Evolutionary conservation across 2,797 vertebrate species (phyloP).

Genomic region (Poeciliopsis gracilis): DNA sequence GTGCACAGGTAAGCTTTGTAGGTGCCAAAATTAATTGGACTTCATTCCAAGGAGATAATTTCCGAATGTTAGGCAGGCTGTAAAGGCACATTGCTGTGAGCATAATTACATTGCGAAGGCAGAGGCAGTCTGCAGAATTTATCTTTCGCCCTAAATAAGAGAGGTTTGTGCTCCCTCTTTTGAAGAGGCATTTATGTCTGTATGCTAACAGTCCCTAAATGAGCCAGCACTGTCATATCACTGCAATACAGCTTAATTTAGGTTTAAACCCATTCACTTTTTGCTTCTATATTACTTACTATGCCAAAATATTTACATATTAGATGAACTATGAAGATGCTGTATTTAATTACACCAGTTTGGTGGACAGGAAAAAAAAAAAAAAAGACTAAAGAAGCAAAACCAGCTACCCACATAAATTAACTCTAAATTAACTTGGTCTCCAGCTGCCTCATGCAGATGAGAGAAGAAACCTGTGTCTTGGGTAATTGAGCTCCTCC

Average conservation of each 20-base stretch:
- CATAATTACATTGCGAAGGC: slow-evolving; percentile 81
- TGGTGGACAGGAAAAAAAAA: slow-evolving; percentile 15
- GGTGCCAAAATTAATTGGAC: slow-evolving; percentile 85
- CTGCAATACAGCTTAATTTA: slow-evolving; percentile 57
- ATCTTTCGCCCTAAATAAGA: slow-evolving; percentile 78
- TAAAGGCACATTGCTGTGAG: slow-evolving; percentile 82
- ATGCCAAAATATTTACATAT: slow-evolving; percentile 38
- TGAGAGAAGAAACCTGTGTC: slow-evolving; percentile 67
- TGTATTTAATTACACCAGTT: slow-evolving; percentile 32
- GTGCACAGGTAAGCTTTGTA: slow-evolving; percentile 71
- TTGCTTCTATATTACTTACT: slow-evolving; percentile 24
- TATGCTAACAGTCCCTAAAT: slow-evolving; percentile 65
- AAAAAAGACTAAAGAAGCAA: slow-evolving; percentile 19
- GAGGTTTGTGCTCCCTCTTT: slow-evolving; percentile 60
- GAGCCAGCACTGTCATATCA: slow-evolving; percentile 61
- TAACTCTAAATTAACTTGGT: slow-evolving; percentile 57
- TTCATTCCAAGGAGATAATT: slow-evolving; percentile 85
- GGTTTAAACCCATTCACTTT: slow-evolving; percentile 27
- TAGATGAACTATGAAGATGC: slow-evolving; percentile 38
- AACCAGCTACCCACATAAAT: slow-evolving; percentile 42
- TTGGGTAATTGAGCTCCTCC: slow-evolving; percentile 66
- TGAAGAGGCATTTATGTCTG: slow-evolving; percentile 72
- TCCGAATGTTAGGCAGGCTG: slow-evolving; percentile 82
- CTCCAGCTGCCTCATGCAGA: slow-evolving; percentile 62
- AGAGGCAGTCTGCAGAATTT: slow-evolving; percentile 76